Evolutionary conservation across 1,140 invertebrate species (phyloP).

Genomic region (Listronotus bonariensis): DNA sequence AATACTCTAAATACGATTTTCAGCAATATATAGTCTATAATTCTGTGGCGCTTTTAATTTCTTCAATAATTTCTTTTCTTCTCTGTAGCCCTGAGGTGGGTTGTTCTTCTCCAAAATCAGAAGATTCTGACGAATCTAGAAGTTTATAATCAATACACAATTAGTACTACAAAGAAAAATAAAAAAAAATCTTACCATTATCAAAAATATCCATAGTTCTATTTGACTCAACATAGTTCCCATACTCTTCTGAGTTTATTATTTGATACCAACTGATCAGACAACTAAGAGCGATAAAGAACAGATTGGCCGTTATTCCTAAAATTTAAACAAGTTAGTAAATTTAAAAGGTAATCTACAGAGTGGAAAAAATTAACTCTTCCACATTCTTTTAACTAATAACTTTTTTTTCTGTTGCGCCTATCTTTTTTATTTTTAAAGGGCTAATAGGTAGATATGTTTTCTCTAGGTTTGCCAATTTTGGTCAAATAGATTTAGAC

Average conservation of each 20-base stretch:
- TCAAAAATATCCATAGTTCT: slow-evolving; percentile 16
- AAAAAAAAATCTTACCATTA: slow-evolving; percentile 30
- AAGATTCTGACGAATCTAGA: neutral
- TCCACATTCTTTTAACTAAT: no score
- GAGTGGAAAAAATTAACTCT: no score
- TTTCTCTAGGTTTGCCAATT: no score
- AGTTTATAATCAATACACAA: no score
- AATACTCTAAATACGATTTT: no score
- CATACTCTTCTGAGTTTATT: slow-evolving; percentile 58
- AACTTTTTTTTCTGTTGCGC: no score
- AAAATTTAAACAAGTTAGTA: slow-evolving; percentile 47
- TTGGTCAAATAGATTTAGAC: no score
- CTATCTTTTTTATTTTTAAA: no score
- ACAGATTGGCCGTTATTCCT: slow-evolving; percentile 79
- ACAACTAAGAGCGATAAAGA: slow-evolving; percentile 80
- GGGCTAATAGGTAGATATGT: no score
- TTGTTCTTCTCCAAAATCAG: neutral
- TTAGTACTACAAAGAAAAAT: neutral
- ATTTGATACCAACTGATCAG: slow-evolving; percentile 81
- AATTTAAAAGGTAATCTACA: no score
- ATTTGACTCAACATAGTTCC: slow-evolving; percentile 43
- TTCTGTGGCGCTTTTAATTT: neutral
- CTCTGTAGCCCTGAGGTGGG: neutral
- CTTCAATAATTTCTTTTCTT: slow-evolving; percentile 4
- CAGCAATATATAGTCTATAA: no score